Evolutionary conservation across 2,888 invertebrate genomes (phyloP).

Genomic region (Andrena marginata): DNA sequence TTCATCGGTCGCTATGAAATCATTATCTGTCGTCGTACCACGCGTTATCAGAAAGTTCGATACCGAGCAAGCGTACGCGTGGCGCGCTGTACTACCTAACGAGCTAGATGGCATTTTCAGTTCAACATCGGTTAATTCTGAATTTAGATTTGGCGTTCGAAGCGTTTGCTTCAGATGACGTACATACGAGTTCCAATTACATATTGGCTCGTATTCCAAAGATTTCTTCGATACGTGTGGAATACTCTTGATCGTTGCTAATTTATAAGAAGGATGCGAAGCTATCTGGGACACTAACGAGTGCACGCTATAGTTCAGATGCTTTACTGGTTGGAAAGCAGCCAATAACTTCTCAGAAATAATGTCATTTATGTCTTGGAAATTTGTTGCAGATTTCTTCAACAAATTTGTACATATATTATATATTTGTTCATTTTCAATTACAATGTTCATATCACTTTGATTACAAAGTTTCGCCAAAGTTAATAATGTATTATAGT

Average conservation of each 20-base stretch:
- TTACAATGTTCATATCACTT: slow-evolving; percentile 84
- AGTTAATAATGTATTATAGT: slow-evolving; percentile 86
- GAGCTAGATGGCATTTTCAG: slow-evolving; percentile 66
- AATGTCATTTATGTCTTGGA: slow-evolving; percentile 85
- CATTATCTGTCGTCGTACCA: slow-evolving; percentile 76
- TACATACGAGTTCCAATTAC: slow-evolving; percentile 83
- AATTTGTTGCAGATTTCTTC: slow-evolving; percentile 78
- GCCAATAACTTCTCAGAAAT: slow-evolving; percentile 85
- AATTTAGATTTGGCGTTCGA: slow-evolving; percentile 65
- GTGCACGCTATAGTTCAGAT: slow-evolving; percentile 73
- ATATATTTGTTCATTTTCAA: slow-evolving; percentile 86
- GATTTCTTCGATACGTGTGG: slow-evolving; percentile 80
- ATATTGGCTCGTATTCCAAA: slow-evolving; percentile 81
- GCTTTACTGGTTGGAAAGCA: slow-evolving; percentile 84
- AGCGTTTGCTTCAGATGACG: slow-evolving; percentile 80
- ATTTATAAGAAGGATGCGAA: slow-evolving; percentile 86
- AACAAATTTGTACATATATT: slow-evolving; percentile 82
- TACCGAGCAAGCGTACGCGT: slow-evolving; percentile 72
- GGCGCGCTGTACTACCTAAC: slow-evolving; percentile 22
- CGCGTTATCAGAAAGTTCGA: slow-evolving; percentile 85
- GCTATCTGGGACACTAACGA: slow-evolving; percentile 82
- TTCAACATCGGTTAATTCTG: slow-evolving; percentile 71
- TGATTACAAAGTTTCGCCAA: slow-evolving; percentile 84
- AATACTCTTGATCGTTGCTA: slow-evolving; percentile 84
- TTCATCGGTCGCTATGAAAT: slow-evolving; percentile 73